phyloP scores from a whole-genome alignment of 2,888 invertebrate genomes.

The Melanostoma scalare region DNA sequence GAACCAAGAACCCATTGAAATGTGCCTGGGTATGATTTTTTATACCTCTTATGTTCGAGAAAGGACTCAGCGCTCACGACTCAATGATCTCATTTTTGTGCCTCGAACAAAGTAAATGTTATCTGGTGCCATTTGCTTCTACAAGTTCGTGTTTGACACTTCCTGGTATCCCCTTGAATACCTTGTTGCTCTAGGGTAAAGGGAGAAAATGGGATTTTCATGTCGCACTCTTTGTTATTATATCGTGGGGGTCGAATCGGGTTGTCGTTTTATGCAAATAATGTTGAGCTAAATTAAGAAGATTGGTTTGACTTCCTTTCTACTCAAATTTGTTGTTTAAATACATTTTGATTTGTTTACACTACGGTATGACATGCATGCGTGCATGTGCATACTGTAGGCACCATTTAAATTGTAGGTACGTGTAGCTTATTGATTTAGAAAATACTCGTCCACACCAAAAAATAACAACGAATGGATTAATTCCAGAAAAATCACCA shows the following conservation, averaged over 20 bases:
- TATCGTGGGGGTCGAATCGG: slow-evolving; percentile 22
- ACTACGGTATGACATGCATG: no score
- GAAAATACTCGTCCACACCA: no score
- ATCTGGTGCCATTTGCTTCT: slow-evolving; percentile 63
- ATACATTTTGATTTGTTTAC: not conserved
- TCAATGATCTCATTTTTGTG: slow-evolving; percentile 55
- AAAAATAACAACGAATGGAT: no score
- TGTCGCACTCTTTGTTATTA: slow-evolving; percentile 58
- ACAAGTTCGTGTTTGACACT: slow-evolving; percentile 67
- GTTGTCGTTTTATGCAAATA: slow-evolving; percentile 38
- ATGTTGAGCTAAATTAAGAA: slow-evolving; percentile 17
- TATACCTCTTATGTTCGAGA: slow-evolving; percentile 24
- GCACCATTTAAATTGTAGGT: no score
- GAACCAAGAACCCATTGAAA: slow-evolving; percentile 54
- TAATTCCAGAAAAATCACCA: no score
- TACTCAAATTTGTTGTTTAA: slow-evolving; percentile 21
- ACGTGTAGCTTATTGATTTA: no score
- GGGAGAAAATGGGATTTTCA: slow-evolving; percentile 60
- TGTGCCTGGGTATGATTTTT: slow-evolving; percentile 52
- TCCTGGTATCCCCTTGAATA: slow-evolving; percentile 12
- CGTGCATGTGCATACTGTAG: no score
- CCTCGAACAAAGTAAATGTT: slow-evolving; percentile 64
- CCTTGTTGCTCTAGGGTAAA: slow-evolving; percentile 58
- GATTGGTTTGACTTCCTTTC: slow-evolving; percentile 16
- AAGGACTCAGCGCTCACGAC: slow-evolving; percentile 7